Evolutionary conservation across 2,888 invertebrate genomes (phyloP).

Genomic region (Tinea semifulvella): DNA sequence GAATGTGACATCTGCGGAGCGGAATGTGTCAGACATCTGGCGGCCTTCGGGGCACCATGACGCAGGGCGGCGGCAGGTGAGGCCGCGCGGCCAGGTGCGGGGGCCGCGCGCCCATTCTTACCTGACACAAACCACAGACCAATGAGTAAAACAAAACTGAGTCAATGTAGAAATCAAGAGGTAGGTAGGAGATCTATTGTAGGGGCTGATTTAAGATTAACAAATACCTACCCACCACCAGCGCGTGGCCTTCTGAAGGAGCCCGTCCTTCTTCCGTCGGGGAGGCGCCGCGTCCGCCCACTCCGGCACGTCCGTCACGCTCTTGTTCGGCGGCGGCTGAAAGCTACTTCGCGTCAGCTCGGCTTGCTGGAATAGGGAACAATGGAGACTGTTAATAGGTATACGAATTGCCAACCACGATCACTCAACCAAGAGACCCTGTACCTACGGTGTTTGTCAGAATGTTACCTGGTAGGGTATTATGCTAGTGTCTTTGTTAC

Average conservation of each 20-base stretch:
- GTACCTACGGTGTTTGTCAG: too few species aligned
- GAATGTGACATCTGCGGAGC: constrained; percentile 43
- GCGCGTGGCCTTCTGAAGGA: constrained; percentile 62
- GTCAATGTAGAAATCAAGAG: too few species aligned
- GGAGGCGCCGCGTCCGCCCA: constrained; percentile 39
- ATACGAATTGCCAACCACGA: too few species aligned
- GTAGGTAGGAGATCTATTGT: too few species aligned
- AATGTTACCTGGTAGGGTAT: background rate
- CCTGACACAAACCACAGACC: too few species aligned
- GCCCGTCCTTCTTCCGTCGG: constrained; percentile 51
- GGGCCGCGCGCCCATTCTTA: constrained; percentile 57
- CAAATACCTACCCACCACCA: constrained; percentile 64
- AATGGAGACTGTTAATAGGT: too few species aligned
- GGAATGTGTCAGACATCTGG: constrained; percentile 17
- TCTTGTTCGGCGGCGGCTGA: constrained; percentile 73
- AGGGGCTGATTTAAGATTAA: constrained; percentile 49
- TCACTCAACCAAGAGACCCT: too few species aligned
- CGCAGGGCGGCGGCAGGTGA: constrained; percentile 20
- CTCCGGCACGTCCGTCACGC: constrained; percentile 73
- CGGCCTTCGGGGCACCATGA: constrained; percentile 16
- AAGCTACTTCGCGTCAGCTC: constrained; percentile 73
- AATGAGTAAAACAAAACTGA: too few species aligned
- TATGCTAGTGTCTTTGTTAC: background rate
- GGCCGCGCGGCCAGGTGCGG: constrained; percentile 29
- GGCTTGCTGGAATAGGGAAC: constrained; percentile 64